Conservation (phyloP, 2,113 vertebrate species). For the Gallinago undulata region DNA sequence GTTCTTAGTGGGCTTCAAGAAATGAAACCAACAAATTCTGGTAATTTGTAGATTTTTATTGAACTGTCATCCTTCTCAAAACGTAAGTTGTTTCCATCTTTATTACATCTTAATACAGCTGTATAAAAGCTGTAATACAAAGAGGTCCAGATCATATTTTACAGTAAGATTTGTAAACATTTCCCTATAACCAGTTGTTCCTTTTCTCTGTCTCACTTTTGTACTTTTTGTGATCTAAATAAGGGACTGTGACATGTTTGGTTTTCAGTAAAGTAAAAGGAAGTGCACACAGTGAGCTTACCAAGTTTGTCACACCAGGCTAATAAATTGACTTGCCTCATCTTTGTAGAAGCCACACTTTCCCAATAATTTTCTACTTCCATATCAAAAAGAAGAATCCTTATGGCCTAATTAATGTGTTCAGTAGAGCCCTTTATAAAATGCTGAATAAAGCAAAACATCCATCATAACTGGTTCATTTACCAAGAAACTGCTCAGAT, state of each 20-base stretch:
- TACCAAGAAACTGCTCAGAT: not conserved
- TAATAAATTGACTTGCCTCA: not conserved
- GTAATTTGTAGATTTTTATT: not conserved
- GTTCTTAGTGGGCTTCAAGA: not conserved
- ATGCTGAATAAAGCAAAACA: not conserved
- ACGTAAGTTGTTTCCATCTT: not conserved
- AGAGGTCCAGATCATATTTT: conserved; percentile 21
- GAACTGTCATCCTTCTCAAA: not conserved
- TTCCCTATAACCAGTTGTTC: conserved; percentile 37
- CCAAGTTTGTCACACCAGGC: not conserved
- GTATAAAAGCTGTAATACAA: not conserved
- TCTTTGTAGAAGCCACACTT: not conserved
- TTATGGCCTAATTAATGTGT: not conserved
- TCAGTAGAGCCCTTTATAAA: not conserved
- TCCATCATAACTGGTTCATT: not conserved
- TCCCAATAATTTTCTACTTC: not conserved
- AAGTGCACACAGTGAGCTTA: conserved; percentile 33
- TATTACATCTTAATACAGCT: not conserved
- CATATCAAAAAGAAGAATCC: not conserved
- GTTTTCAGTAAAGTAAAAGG: conserved; percentile 64
- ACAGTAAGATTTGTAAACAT: conserved; percentile 53
- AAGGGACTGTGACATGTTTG: conserved; percentile 17
- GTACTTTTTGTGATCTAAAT: conserved; percentile 35
- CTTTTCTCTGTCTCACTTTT: conserved; percentile 49
- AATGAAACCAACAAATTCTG: conserved; percentile 22